These are phyloP conservation scores for Archivesica marissinica DNA, from an alignment of 1,140 invertebrate species.

Conservation along the genomic window DNA sequence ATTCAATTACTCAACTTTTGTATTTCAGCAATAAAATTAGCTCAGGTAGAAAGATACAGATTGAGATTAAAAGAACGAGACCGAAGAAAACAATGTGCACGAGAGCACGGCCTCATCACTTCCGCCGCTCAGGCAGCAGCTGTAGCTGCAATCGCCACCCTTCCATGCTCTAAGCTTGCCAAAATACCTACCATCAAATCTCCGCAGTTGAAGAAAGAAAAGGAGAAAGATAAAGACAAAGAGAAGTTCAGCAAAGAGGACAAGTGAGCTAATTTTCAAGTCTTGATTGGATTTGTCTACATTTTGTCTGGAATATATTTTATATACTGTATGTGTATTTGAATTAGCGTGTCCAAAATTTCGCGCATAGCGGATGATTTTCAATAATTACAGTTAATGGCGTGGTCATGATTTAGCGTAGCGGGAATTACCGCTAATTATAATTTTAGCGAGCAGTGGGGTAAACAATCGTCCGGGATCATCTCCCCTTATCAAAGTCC, in stretches of 20 bases:
- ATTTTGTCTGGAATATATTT: too few species aligned
- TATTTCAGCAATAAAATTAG: slow-evolving; percentile 87
- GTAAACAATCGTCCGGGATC: too few species aligned
- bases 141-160: slow-evolving; percentile 3
- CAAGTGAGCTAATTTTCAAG: background rate
- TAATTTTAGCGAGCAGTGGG: too few species aligned
- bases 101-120: slow-evolving; percentile 82
- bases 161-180: slow-evolving; percentile 40
- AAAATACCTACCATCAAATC: slow-evolving; percentile 41
- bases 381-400: too few species aligned
- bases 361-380: too few species aligned
- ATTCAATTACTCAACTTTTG: slow-evolving; percentile 47
- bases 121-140: slow-evolving; percentile 60
- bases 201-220: slow-evolving; percentile 68
- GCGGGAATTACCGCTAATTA: too few species aligned
- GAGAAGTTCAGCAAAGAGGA: slow-evolving; percentile 26
- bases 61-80: slow-evolving; percentile 93
- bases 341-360: too few species aligned
- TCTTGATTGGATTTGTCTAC: background rate
- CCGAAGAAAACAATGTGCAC: slow-evolving; percentile 92
- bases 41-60: slow-evolving; percentile 95
- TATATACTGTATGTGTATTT: too few species aligned
- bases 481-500: too few species aligned
- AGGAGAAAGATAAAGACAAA: slow-evolving; percentile 68
- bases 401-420: too few species aligned